Conservation (phyloP, 37 sponge, comb jelly and placozoan genomes). For the Tethya wilhelma region DNA sequence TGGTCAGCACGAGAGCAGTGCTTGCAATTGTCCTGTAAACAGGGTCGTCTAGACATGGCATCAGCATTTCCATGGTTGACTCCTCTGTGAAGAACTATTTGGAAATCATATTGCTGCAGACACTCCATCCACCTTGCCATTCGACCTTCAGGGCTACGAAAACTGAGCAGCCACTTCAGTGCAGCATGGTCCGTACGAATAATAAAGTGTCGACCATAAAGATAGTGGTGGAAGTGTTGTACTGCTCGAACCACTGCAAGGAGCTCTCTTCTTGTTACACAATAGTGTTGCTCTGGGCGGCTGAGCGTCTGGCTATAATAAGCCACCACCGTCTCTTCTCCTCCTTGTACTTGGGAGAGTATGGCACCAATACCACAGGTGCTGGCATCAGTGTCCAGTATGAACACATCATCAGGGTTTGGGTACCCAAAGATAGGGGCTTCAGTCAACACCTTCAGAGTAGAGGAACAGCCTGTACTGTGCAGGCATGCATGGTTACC, state of each 20-base stretch:
- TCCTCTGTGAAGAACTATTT: constrained; percentile 38
- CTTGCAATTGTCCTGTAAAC: not conserved
- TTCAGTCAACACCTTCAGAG: too few species aligned
- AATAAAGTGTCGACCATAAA: constrained; percentile 47
- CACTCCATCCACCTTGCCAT: constrained; percentile 55
- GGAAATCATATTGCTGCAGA: constrained; percentile 53
- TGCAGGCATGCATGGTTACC: too few species aligned
- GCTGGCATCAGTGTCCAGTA: too few species aligned
- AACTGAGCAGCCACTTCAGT: constrained; percentile 59
- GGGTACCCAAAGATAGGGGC: too few species aligned
- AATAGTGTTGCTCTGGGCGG: too few species aligned
- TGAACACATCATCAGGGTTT: too few species aligned
- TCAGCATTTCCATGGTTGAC: constrained; percentile 50
- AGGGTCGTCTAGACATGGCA: constrained; percentile 45
- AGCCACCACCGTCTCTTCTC: too few species aligned
- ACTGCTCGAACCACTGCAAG: constrained; percentile 50
- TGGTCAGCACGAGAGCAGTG: not conserved
- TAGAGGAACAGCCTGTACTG: too few species aligned
- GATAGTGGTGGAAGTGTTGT: constrained; percentile 66
- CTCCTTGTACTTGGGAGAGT: too few species aligned
- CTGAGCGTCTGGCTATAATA: too few species aligned
- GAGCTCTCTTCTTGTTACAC: too few species aligned
- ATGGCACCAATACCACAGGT: too few species aligned
- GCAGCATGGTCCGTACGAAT: constrained; percentile 63
- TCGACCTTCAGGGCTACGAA: constrained; percentile 64